Conservation (phyloP, 1,140 invertebrate genomes). For the silkworm (Bombyx mori) region ASM3026992v2 NC_085128.1:18387501-18388000, state of each 20-base stretch:
- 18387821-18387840: constrained; percentile 5
- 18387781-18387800: no score
- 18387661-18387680: constrained; percentile 38
- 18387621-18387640: constrained; percentile 3
- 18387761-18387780: no score
- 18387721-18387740: no score
- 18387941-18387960: constrained; percentile 46
- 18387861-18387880: constrained; percentile 33
- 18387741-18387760: no score
- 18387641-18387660: constrained; percentile 25
- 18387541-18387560: constrained; percentile 27
- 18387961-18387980: constrained; percentile 20
- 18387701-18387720: constrained; percentile 22
- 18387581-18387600: constrained; percentile 29
- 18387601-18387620: constrained; percentile 34
- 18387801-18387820: no score
- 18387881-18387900: constrained; percentile 33
- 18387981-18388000: no score
- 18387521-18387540: constrained; percentile 41
- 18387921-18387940: constrained; percentile 43
- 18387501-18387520: constrained; percentile 34
- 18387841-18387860: constrained; percentile 43
- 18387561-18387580: constrained; percentile 14
- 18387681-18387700: constrained; percentile 43
- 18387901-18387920: constrained; percentile 48